Conservation (phyloP, 2,797 vertebrate genomes). For the Macropodus opercularis region DNA sequence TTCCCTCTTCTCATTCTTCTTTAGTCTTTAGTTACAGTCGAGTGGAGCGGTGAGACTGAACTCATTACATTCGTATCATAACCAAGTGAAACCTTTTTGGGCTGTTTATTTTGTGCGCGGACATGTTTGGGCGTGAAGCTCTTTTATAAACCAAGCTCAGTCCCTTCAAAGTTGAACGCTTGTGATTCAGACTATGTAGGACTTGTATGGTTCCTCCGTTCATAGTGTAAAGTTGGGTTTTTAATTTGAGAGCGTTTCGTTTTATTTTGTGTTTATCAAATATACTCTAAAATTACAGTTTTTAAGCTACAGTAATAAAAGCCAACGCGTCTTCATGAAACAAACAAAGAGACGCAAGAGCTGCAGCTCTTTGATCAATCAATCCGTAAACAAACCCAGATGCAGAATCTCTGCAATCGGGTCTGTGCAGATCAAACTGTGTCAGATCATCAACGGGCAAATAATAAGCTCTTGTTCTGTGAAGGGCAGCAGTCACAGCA, state of each 20-base stretch:
- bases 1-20: too few relatives aligned
- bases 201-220: background rate
- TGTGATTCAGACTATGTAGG: constrained; percentile 1
- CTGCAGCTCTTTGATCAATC: constrained; percentile 80
- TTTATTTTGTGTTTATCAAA: constrained; percentile 59
- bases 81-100: background rate
- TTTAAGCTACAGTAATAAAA: constrained; percentile 58
- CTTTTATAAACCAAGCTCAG: too few relatives aligned
- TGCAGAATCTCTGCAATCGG: constrained; percentile 71
- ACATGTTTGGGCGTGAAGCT: background rate
- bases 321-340: constrained; percentile 74
- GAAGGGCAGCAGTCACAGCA: constrained; percentile 78
- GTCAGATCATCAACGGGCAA: constrained; percentile 76
- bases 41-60: too few relatives aligned
- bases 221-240: constrained; percentile 6
- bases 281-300: constrained; percentile 64
- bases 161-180: background rate
- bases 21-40: too few relatives aligned
- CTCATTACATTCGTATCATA: background rate
- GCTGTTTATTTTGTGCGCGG: too few relatives aligned
- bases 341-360: constrained; percentile 76
- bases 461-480: constrained; percentile 76
- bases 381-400: constrained; percentile 77
- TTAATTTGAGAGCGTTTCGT: constrained; percentile 13
- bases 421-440: constrained; percentile 78